Base-by-base conservation (phyloP, 2,113 vertebrate genomes). In the Heterotilapia buettikoferi region DNA sequence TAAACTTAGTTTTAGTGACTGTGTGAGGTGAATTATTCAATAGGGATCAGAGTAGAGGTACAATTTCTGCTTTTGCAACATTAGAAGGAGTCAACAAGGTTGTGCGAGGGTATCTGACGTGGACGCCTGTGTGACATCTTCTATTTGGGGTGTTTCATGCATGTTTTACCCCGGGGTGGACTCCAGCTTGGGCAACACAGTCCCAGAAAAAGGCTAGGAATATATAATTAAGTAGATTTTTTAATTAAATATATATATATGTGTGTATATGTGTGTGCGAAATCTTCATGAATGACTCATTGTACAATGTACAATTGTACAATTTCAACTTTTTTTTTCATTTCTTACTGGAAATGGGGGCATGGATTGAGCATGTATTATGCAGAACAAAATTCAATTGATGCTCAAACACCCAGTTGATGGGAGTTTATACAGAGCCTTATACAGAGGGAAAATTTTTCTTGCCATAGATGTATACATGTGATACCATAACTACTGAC, bases 341-440 rank as follows among this genome's bases (percentile, higher is more conserved):
- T 16, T 47, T 47, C 45, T 47, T 16, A 47, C 14, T 47, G 6
- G 45, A 47, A 47, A 4, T 47, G 2, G 45, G 45, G 45, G 45
- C 14, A 0, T 47, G 45, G 14, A 47, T 7, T 0, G 0, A 47
- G 14, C 45, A 4, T 47, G 45, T 0, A 16, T 2, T 47, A 16
- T 47, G 14, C 45, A 47, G 1, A 47, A 1, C 45, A 47, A 47
- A 47, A 47, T 47, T 2, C 1, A 47, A 0, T 16, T 47, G 6
- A 47, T 47, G 45, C 45, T 47, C 14, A 47, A 47, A 47, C 45
- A 47, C 45, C 3, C 2, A 16, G 45, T 47, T 47, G 43, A 45
- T 45, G 45, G 16, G 14, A 47, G 6, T 47, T 1, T 47, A 47
- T 47, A 16, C 29, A 31, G 29, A 31, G 29, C 29, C 29, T 31